These are phyloP conservation scores for Kryptolebias ocellatus DNA, from an alignment of 2,797 vertebrate genomes.

Conservation along the genomic window DNA sequence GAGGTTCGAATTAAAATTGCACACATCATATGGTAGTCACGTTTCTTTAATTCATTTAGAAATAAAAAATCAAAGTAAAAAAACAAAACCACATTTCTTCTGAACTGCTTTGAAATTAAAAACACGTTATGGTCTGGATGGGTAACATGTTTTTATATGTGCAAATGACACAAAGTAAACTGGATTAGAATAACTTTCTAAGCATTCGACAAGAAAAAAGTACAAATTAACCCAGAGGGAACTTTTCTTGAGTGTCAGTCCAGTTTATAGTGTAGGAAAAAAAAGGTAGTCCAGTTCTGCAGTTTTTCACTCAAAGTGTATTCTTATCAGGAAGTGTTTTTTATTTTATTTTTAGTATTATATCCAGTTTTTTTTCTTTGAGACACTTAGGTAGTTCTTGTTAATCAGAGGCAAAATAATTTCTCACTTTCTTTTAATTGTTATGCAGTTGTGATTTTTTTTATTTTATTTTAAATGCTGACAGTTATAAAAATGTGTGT, in stretches of 20 bases:
- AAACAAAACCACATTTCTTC: slow-evolving; percentile 26
- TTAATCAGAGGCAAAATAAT: slow-evolving; percentile 4
- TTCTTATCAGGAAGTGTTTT: slow-evolving; percentile 36
- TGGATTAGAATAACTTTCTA: slow-evolving; percentile 10
- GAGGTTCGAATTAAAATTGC: background rate
- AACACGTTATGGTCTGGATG: slow-evolving; percentile 23
- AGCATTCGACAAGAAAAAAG: slow-evolving; percentile 31
- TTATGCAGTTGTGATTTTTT: background rate
- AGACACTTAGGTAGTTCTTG: slow-evolving; percentile 7
- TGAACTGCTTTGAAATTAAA: slow-evolving; percentile 53
- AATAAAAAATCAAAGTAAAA: slow-evolving; percentile 11
- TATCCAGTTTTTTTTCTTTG: slow-evolving; percentile 4
- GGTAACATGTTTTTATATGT: slow-evolving; percentile 59
- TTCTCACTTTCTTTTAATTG: background rate
- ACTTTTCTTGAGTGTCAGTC: slow-evolving; percentile 30
- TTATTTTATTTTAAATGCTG: background rate
- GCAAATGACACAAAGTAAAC: slow-evolving; percentile 72
- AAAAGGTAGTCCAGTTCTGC: slow-evolving; percentile 57
- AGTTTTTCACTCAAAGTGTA: slow-evolving; percentile 50
- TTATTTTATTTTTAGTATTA: background rate
- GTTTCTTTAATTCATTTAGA: slow-evolving; percentile 5
- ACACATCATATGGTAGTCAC: slow-evolving; percentile 1
- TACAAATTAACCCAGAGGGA: slow-evolving; percentile 21
- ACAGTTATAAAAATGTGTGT: background rate
- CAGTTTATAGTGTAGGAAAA: slow-evolving; percentile 56